Evolutionary conservation across 1,140 invertebrate species (phyloP).

Genomic region (Panagrolaimus sp.): DNA sequence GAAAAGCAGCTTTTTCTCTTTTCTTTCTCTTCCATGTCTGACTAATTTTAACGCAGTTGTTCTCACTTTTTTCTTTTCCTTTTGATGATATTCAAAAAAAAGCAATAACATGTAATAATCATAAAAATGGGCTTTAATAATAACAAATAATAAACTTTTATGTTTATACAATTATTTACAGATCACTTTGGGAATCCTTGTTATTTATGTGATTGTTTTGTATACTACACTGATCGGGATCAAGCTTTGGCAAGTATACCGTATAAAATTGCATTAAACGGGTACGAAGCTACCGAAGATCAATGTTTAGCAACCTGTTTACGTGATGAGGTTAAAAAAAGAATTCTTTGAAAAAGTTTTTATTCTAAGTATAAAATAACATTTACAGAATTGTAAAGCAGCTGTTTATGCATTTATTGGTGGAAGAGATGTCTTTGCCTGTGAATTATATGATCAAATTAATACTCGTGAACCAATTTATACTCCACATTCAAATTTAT

Average conservation of each 20-base stretch:
- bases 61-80: constrained; percentile 8
- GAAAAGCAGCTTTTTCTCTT: too few species aligned
- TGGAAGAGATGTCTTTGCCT: constrained; percentile 49
- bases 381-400: constrained; percentile 49
- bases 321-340: constrained; percentile 38
- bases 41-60: constrained; percentile 3
- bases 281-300: constrained; percentile 52
- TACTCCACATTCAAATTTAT: constrained; percentile 42
- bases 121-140: too few species aligned
- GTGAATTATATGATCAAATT: constrained; percentile 49
- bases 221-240: constrained; percentile 52
- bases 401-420: constrained; percentile 57
- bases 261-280: constrained; percentile 49
- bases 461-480: constrained; percentile 38
- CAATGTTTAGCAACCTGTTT: constrained; percentile 47
- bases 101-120: too few species aligned
- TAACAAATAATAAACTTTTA: neutral
- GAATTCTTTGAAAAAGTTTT: neutral
- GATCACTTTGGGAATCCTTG: constrained; percentile 55
- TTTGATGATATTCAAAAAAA: constrained; percentile 1
- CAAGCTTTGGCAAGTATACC: constrained; percentile 38
- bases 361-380: neutral
- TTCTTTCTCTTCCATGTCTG: too few species aligned
- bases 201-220: constrained; percentile 50
- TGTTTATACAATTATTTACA: constrained; percentile 27